A percentile compares a stretch with the other conserved stretches of the same genome.
These are phyloP conservation scores for Heptranchias perlo DNA, from an alignment of 2,113 vertebrate species.

Conservation along the genomic window DNA sequence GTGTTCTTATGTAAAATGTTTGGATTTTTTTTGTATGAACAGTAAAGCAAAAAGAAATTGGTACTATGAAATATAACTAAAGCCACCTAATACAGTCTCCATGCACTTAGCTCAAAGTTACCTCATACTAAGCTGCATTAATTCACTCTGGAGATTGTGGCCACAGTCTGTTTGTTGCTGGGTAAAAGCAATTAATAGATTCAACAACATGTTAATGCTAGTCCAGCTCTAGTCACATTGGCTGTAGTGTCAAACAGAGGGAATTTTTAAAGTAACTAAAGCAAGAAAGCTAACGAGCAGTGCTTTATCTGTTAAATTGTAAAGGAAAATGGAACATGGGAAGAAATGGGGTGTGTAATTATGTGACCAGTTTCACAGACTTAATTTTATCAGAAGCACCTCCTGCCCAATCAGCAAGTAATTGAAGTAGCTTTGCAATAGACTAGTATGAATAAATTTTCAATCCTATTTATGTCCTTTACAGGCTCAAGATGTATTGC, in stretches of 20 bases:
- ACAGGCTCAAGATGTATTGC: not conserved
- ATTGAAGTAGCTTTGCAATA: not conserved
- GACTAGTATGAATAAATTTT: conserved; percentile 17
- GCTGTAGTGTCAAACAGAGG: not conserved
- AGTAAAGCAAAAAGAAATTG: not conserved
- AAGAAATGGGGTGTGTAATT: not conserved
- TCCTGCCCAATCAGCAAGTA: not conserved
- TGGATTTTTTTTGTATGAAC: not conserved
- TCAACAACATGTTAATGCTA: not conserved
- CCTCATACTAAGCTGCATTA: not conserved
- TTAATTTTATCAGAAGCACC: not conserved
- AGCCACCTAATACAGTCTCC: not conserved
- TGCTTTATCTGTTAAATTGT: not conserved
- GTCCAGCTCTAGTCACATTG: not conserved
- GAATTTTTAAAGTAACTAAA: not conserved
- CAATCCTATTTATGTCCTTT: not conserved
- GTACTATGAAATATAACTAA: not conserved
- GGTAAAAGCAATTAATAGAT: not conserved
- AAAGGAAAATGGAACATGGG: not conserved
- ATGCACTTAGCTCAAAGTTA: not conserved
- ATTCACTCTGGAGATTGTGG: not conserved
- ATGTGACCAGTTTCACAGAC: not conserved
- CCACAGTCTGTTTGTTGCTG: not conserved
- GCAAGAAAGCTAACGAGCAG: not conserved
- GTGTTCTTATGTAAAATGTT: not conserved